phyloP scores from a whole-genome alignment of 2,888 invertebrate species.

The Desoria tigrina region DNA sequence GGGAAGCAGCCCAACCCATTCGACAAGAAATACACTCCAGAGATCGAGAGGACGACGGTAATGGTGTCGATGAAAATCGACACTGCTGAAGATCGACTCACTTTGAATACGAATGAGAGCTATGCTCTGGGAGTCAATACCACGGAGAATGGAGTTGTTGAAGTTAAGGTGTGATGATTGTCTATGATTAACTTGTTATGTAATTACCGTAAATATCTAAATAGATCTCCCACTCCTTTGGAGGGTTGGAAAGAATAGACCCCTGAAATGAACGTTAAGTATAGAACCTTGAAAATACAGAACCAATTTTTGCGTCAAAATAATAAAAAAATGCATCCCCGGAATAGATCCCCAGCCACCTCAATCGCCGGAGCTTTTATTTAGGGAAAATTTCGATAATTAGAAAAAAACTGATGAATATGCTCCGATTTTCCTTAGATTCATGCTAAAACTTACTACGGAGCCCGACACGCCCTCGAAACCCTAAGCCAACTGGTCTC shows the following conservation, averaged over 20 bases:
- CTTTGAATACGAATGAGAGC: slow-evolving; percentile 52
- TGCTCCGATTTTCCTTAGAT: too few relatives aligned
- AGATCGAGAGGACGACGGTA: slow-evolving; percentile 52
- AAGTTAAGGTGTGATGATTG: slow-evolving; percentile 46
- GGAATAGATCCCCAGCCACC: too few relatives aligned
- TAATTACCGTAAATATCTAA: too few relatives aligned
- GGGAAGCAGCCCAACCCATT: slow-evolving; percentile 53
- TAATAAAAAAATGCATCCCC: too few relatives aligned
- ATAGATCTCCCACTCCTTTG: too few relatives aligned
- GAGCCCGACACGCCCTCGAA: slow-evolving; percentile 75
- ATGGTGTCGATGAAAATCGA: slow-evolving; percentile 53
- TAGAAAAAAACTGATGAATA: too few relatives aligned
- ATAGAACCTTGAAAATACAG: too few relatives aligned
- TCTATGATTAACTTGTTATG: background rate
- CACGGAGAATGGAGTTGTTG: slow-evolving; percentile 52
- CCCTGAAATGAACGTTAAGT: too few relatives aligned
- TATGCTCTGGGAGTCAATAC: slow-evolving; percentile 52
- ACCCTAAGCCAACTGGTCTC: slow-evolving; percentile 71
- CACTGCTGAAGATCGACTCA: slow-evolving; percentile 49
- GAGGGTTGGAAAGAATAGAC: too few relatives aligned
- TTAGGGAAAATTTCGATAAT: too few relatives aligned
- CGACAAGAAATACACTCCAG: slow-evolving; percentile 52
- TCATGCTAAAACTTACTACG: slow-evolving; percentile 62
- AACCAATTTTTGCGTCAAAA: too few relatives aligned
- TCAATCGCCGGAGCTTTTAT: too few relatives aligned